phyloP scores from a whole-genome alignment of 2,113 vertebrate species.

The Chaetops frenatus region DNA sequence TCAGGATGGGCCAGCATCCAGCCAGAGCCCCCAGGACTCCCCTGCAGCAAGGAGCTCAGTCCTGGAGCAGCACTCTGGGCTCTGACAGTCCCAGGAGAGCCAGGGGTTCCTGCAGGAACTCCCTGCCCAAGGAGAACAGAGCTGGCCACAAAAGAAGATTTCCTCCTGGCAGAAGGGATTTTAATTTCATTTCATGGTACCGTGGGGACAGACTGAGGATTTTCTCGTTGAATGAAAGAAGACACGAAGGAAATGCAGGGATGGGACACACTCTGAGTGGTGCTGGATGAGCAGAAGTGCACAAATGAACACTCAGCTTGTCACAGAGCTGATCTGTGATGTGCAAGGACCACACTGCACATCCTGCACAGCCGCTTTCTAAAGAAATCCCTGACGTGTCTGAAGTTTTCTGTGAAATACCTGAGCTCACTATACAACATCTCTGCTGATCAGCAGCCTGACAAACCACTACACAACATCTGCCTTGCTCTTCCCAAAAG shows the following conservation, averaged over 20 bases:
- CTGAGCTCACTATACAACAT: background rate
- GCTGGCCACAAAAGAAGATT: background rate
- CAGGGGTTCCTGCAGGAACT: background rate
- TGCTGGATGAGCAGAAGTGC: background rate
- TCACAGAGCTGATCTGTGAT: background rate
- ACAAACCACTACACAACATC: background rate
- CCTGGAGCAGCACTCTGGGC: background rate
- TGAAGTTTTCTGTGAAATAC: constrained; percentile 18
- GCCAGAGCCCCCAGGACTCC: background rate
- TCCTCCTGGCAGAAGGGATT: background rate
- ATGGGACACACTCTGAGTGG: background rate
- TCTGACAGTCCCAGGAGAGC: background rate
- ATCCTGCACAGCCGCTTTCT: background rate
- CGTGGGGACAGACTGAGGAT: background rate
- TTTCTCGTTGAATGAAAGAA: background rate
- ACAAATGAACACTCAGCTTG: background rate
- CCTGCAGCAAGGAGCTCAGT: background rate
- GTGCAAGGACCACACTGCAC: background rate
- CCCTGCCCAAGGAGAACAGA: background rate
- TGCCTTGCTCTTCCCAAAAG: background rate
- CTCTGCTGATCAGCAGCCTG: background rate
- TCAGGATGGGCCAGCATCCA: rapidly evolving
- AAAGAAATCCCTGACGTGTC: background rate
- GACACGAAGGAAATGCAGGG: background rate
- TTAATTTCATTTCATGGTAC: background rate